Conservation (phyloP, 2,888 invertebrate genomes). For the Saturnia pavonia region DNA sequence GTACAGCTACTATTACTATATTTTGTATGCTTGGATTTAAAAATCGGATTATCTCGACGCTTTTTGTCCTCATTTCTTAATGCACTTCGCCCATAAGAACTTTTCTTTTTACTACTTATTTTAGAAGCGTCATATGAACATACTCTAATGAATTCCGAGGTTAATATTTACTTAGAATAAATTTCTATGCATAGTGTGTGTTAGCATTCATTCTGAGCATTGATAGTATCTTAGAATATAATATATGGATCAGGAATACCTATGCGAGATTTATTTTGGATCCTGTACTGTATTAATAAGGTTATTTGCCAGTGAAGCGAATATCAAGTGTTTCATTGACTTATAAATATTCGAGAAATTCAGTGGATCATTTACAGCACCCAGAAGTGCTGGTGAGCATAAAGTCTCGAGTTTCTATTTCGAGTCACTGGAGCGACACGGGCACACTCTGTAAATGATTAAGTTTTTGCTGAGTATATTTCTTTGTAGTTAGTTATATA, state of each 20-base stretch:
- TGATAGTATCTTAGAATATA: slow-evolving; percentile 3
- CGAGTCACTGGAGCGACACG: slow-evolving; percentile 57
- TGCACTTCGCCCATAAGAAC: slow-evolving; percentile 58
- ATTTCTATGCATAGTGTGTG: neutral
- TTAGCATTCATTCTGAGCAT: neutral
- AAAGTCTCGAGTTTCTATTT: slow-evolving; percentile 62
- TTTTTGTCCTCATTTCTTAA: slow-evolving; percentile 72
- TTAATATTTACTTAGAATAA: neutral
- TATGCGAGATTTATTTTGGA: slow-evolving; percentile 25
- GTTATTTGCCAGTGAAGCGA: slow-evolving; percentile 44
- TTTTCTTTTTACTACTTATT: slow-evolving; percentile 41
- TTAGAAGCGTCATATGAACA: neutral
- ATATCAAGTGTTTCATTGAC: slow-evolving; percentile 56
- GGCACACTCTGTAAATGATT: slow-evolving; percentile 51
- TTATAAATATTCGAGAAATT: slow-evolving; percentile 52
- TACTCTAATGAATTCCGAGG: neutral
- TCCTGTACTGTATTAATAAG: slow-evolving; percentile 25
- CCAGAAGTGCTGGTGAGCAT: slow-evolving; percentile 49
- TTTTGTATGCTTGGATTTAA: slow-evolving; percentile 55
- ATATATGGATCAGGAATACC: slow-evolving; percentile 11
- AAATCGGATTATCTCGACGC: slow-evolving; percentile 38
- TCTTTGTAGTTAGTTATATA: slow-evolving; percentile 47
- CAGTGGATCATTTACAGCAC: slow-evolving; percentile 57
- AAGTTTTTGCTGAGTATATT: slow-evolving; percentile 63
- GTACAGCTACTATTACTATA: no score